phyloP scores from a whole-genome alignment of 53 echinoderm and acorn worm genomes.

The Temnopleurus reevesii region DNA sequence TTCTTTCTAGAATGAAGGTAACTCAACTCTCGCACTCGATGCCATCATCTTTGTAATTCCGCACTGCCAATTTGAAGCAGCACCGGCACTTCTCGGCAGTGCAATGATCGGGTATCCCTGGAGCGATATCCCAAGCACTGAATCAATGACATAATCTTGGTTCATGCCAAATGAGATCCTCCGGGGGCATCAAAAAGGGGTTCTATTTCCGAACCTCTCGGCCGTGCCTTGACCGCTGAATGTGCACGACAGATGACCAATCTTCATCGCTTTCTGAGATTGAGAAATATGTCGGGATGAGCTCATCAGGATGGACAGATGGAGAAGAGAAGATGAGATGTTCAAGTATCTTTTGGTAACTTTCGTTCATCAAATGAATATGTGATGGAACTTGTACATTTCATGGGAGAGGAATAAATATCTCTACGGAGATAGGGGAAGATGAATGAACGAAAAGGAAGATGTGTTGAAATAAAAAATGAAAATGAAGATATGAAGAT shows the following conservation, averaged over 20 bases:
- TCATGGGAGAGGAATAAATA: no score
- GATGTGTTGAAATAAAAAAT: no score
- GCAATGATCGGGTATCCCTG: neutral
- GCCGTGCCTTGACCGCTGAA: neutral
- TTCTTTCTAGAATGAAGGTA: neutral
- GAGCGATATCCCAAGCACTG: conserved; percentile 15
- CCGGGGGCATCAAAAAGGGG: conserved; percentile 17
- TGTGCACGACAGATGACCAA: neutral
- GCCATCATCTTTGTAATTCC: conserved; percentile 4
- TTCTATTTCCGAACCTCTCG: neutral
- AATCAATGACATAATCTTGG: conserved; percentile 31
- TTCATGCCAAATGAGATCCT: conserved; percentile 5
- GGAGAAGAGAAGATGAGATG: neutral
- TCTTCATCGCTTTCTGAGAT: neutral
- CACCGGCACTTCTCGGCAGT: neutral
- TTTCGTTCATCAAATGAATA: no score
- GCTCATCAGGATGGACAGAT: no score
- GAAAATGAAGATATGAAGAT: no score
- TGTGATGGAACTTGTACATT: no score
- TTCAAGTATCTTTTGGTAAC: no score
- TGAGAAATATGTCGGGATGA: neutral
- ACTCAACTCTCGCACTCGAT: neutral
- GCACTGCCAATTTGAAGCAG: conserved; percentile 8
- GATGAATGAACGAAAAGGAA: no score
- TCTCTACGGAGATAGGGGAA: no score